Evolutionary conservation across 2,113 vertebrate species (phyloP).

Genomic region (Meles meles): DNA sequence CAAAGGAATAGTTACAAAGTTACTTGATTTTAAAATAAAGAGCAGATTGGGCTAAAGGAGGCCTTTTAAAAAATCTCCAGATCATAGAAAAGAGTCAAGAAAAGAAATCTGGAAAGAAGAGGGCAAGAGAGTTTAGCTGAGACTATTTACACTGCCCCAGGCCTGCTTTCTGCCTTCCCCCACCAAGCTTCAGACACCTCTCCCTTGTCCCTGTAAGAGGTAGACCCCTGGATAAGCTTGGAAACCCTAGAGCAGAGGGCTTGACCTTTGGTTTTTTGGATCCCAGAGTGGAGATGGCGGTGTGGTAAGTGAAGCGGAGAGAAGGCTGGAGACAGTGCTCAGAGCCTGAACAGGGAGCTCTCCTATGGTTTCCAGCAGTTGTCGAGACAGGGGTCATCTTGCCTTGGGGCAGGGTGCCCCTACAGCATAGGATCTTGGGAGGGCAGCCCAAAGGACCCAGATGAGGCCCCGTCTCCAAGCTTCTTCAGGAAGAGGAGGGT

Average conservation of each 20-base stretch:
- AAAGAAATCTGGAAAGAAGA: not conserved
- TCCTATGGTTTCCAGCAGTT: not conserved
- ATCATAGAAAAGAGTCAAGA: not conserved
- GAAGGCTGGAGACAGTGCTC: not conserved
- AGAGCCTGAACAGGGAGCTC: not conserved
- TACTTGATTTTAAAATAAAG: conserved; percentile 28
- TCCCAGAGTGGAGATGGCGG: not conserved
- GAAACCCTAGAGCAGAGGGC: not conserved
- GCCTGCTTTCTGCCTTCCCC: not conserved
- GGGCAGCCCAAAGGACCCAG: not conserved
- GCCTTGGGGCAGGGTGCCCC: not conserved
- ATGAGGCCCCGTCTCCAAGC: not conserved
- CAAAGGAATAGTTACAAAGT: not conserved
- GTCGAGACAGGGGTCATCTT: not conserved
- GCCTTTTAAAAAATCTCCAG: not conserved
- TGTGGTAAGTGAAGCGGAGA: not conserved
- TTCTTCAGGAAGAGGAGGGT: not conserved
- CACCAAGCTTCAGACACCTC: not conserved
- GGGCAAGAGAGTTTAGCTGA: not conserved
- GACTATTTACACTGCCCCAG: not conserved
- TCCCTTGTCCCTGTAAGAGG: not conserved
- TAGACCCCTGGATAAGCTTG: not conserved
- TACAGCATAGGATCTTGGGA: not conserved
- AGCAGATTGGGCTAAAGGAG: not conserved
- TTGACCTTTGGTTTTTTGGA: not conserved